Base-by-base conservation (phyloP, 2,113 vertebrate genomes). In the Terrapene triunguis region DNA sequence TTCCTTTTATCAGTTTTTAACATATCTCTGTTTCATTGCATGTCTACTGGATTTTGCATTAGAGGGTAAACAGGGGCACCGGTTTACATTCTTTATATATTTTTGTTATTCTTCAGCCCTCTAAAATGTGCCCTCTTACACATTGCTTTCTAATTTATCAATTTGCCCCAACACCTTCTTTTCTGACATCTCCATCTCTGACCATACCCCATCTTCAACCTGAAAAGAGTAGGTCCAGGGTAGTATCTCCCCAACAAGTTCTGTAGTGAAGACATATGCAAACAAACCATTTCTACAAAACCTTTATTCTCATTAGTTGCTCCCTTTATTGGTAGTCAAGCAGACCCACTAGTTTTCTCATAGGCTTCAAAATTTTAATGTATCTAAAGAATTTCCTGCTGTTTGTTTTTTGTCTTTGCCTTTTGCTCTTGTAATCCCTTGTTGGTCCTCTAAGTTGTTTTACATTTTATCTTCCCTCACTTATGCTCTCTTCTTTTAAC, bases 391-490 rank as follows among this genome's bases (percentile, higher is more conserved):
- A 2, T 5, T 72, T 78, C 95, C 87, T 44, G 38, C 14, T n/a
- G 3, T 17, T 0, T 80, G 2, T 53, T 89, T 89, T 90, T 84
- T 47, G 48, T 50, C 7, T 80, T 72, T 51, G 1, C 51, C 88
- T 91, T 0, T 87, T 7, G 4, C 24, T 91, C 3, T 80, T 69
- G 74, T 95, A 51, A 54, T n/a, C 12, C 12, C 8, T 55, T 42
- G 51, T 94, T 54, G 19, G 25, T 88, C 32, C 35, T 94, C 81
- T 90, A 11, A 10, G 82, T 90, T 94, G 87, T 82, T 69, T 54
- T 89, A 92, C 90, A 94, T 51, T 17, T 84, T 21, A 92, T 93
- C 96, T 82, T 32, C 24, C 32, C 51, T 88, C 82, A 57, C 76
- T 93, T 83, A 50, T 91, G 78, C 65, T 83, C 10, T 48, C 91